Conservation (phyloP, 2,888 invertebrate species). For the Acanthopleura granulata region DNA sequence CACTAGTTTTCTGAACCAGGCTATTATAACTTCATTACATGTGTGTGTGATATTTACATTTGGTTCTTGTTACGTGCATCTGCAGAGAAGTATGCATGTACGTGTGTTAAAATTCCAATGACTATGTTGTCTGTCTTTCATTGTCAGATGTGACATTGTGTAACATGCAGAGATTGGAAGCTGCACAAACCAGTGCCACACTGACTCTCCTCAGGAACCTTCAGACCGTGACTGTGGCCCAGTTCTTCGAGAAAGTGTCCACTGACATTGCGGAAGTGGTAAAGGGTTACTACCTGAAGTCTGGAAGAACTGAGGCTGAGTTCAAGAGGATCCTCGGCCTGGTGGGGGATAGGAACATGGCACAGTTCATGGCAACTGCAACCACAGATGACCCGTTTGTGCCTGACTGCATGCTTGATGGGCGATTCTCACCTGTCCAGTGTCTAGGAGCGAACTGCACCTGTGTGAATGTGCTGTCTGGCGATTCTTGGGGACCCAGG, state of each 20-base stretch:
- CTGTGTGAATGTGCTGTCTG: not conserved
- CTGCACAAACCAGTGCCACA: not conserved
- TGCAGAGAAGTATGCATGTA: not conserved
- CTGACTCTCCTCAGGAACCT: not conserved
- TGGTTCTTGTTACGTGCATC: not conserved
- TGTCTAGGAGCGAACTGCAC: not conserved
- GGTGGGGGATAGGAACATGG: not conserved
- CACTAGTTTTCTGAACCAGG: too few species aligned
- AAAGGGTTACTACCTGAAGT: not conserved
- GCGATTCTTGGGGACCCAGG: not conserved
- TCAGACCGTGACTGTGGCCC: not conserved
- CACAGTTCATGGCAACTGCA: not conserved
- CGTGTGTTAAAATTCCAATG: not conserved
- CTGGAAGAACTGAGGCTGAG: not conserved
- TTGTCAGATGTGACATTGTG: not conserved
- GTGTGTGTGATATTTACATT: too few species aligned
- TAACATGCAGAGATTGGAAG: not conserved
- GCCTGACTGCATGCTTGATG: not conserved
- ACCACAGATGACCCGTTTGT: not conserved
- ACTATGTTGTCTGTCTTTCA: not conserved
- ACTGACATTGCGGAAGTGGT: not conserved
- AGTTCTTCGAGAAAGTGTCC: not conserved
- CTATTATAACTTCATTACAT: too few species aligned
- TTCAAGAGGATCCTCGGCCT: not conserved
- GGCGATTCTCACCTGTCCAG: not conserved